Conservation (phyloP, 2,113 vertebrate species). For the Eonycteris spelaea region DNA sequence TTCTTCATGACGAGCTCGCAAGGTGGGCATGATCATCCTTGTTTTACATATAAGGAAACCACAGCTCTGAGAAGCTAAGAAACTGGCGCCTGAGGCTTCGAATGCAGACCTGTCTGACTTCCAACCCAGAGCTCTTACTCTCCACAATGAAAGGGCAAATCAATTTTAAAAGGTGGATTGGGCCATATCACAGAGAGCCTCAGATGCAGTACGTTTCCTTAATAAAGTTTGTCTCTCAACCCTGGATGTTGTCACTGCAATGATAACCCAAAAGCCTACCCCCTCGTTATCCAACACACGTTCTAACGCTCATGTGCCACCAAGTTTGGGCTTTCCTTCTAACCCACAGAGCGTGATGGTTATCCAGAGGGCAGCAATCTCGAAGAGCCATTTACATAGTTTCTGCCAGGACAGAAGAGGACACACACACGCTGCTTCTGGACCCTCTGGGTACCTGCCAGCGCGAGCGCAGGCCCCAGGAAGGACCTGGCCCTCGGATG, state of each 20-base stretch:
- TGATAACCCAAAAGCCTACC: not conserved
- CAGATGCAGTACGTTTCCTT: not conserved
- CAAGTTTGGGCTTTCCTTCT: conserved; percentile 5
- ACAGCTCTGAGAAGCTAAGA: conserved; percentile 17
- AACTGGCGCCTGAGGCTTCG: not conserved
- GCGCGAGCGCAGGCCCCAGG: not conserved
- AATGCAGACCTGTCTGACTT: not conserved
- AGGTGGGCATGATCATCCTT: not conserved
- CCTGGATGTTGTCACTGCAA: not conserved
- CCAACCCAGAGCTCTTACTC: not conserved
- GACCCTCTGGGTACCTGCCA: not conserved
- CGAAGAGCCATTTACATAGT: not conserved
- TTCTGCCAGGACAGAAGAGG: not conserved
- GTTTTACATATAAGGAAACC: not conserved
- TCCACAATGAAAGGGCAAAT: not conserved
- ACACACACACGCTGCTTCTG: not conserved
- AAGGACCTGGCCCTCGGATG: not conserved
- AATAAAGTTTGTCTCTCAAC: not conserved
- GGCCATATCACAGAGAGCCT: not conserved
- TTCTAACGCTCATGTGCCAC: not conserved
- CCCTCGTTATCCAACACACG: not conserved
- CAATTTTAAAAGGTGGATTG: not conserved
- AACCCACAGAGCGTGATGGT: not conserved
- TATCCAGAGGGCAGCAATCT: not conserved
- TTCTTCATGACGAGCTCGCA: not conserved